phyloP scores from a whole-genome alignment of 2,888 invertebrate genomes.

The Ischnura elegans region DNA sequence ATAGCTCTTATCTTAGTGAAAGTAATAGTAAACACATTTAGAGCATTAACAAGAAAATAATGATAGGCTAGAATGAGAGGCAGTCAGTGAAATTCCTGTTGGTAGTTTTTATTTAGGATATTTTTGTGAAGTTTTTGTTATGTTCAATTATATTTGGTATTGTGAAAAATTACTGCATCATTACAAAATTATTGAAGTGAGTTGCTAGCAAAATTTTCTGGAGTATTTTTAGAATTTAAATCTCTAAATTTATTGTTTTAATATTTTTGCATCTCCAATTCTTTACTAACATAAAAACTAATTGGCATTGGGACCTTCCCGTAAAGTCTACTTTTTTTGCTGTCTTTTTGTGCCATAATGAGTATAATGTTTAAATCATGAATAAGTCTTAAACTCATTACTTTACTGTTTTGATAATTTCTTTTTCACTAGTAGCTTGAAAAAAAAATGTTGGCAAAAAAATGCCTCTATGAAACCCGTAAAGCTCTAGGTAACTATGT shows the following conservation, averaged over 20 bases:
- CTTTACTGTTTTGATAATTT: background rate
- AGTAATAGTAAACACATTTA: too few species aligned
- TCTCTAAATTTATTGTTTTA: too few species aligned
- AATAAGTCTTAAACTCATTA: background rate
- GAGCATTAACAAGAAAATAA: too few species aligned
- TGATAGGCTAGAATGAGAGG: too few species aligned
- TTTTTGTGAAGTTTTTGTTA: too few species aligned
- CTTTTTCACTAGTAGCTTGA: background rate
- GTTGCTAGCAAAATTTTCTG: background rate
- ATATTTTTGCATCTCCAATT: too few species aligned
- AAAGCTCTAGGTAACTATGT: constrained; percentile 11
- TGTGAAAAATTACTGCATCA: background rate
- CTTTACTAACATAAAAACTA: background rate
- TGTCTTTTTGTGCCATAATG: background rate
- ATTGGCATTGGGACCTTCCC: background rate
- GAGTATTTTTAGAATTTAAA: too few species aligned
- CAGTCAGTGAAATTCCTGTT: too few species aligned
- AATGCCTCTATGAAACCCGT: background rate
- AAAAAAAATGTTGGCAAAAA: background rate
- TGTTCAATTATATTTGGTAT: background rate
- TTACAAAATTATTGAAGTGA: background rate
- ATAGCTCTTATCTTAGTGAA: too few species aligned
- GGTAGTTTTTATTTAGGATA: too few species aligned
- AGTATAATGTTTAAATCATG: background rate
- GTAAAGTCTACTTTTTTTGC: background rate